Base-by-base conservation (phyloP, 2,113 vertebrate species). In the Oceanites oceanicus region DNA sequence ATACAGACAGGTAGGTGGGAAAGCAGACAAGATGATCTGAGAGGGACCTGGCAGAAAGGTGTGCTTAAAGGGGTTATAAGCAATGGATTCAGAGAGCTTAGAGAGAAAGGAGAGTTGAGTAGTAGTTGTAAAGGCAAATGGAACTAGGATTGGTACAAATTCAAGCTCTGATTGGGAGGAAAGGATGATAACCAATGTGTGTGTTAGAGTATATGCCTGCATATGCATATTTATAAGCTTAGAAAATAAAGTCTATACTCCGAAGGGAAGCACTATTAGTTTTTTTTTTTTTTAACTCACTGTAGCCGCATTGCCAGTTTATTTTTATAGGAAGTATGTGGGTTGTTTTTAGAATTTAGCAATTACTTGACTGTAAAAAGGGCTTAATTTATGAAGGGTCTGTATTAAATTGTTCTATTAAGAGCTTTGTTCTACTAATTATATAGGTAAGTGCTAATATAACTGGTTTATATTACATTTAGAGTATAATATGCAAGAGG, bases 391-490 rank as follows among this genome's bases (percentile, higher is more conserved):
- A n/a, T 76, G 29, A 85, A 87, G 17, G 13, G 10, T 66, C 17
- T 87, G 22, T 70, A 36, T 79, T 91, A 93, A 91, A 68, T 68
- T 76, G 45, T 88, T 76, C 78, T 85, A 10, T 81, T 91, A 85
- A 90, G 42, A 89, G 52, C 62, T 72, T 85, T 89, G 77, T 97
- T 86, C 52, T 34, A 72, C 82, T 95, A 83, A 92, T 94, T 92
- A 82, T 75, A 77, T 83, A 94, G 75, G 87, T 92, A 92, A 74
- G 36, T 58, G 42, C 67, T 91, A 95, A 90, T 90, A 89, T 79
- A 94, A 47, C 86, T 53, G 50, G 86, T 96, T 97, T 94, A 94
- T 94, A 96, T 97, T 96, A 92, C 36, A 79, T 90, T 83, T 90
- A 92, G 32, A 79, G 15, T 79, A 68, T 79, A 58, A 96, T 72